Base-by-base conservation (phyloP, 2,888 invertebrate genomes). In the Drosophila nr. medialis region DNA sequence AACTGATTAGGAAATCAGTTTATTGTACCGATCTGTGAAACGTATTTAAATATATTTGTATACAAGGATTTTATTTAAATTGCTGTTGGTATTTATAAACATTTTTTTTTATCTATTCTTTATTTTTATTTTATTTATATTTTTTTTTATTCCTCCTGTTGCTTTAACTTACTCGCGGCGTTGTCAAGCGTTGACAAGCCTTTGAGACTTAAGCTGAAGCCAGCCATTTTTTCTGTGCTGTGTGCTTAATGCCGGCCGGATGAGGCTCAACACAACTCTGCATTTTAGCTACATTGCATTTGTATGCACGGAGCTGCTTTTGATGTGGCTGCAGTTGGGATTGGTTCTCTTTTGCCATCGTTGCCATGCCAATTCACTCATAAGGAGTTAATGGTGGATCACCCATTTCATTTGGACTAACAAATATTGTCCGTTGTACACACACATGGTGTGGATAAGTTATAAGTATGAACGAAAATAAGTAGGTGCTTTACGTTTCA, bases 281-380 rank as follows among this genome's bases (percentile, higher is more conserved):
- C 21, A 45, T 8, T 8, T 45, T 45, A 15, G 15, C 4, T 45
- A 4, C 15, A 11, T 2, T 21, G 15, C n/a, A 32, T 24, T 34
- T 55, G 7, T 18, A 27, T 29, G 2, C 11, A 1, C 8, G 11
- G 11, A 21, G 21, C 21, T 21, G 2, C 55, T 27, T 11, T 34
- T 18, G 15, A 24, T 18, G 27, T 4, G 4, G 6, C 21, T 32
- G 34, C 30, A 51, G 36, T 36, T 38, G 40, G 36, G 11, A 15
- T 27, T 27, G 18, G 15, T 4, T 27, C 10, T 53, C 13, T 15
- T 32, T 8, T 1, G n/a, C 18, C 18, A 32, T 2, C 24, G 75
- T 69, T 30, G 64, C 30, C 75, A 79, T 75, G 69, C 13, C 55
- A 36, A 45, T 40, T 78, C 34, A 78, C 27, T 50, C 36, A 18